These are phyloP conservation scores for Drosophila pandora DNA, from an alignment of 1,140 invertebrate genomes.

Conservation along the genomic window DNA sequence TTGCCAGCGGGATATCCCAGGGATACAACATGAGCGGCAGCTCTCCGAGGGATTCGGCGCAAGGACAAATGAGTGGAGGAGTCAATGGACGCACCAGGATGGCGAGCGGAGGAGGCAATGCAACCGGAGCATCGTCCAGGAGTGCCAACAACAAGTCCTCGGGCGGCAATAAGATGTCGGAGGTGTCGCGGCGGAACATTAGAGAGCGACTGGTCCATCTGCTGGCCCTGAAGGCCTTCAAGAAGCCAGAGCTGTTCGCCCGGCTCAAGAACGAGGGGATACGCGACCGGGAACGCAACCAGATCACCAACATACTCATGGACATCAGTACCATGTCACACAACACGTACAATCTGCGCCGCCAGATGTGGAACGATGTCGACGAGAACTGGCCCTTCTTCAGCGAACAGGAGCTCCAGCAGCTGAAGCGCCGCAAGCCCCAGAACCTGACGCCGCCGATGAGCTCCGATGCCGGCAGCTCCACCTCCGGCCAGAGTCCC, in stretches of 20 bases:
- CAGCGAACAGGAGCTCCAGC: slow-evolving; percentile 93
- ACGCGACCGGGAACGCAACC: slow-evolving; percentile 91
- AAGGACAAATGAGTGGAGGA: slow-evolving; percentile 14
- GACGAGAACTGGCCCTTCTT: slow-evolving; percentile 97
- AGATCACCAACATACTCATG: slow-evolving; percentile 90
- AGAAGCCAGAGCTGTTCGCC: slow-evolving; percentile 94
- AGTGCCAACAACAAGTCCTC: slow-evolving; percentile 65
- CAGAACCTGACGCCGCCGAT: slow-evolving; percentile 94
- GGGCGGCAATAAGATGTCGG: slow-evolving; percentile 64
- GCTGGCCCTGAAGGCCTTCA: slow-evolving; percentile 95
- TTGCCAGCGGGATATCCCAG: slow-evolving; percentile 83
- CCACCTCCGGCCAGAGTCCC: slow-evolving; percentile 87
- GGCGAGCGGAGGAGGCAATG: slow-evolving; percentile 40
- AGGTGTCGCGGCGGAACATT: slow-evolving; percentile 73
- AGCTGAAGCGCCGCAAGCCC: slow-evolving; percentile 94
- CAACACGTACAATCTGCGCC: slow-evolving; percentile 93
- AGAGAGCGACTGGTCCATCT: slow-evolving; percentile 95
- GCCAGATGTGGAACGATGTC: slow-evolving; percentile 95
- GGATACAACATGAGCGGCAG: slow-evolving; percentile 73
- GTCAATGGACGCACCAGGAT: slow-evolving; percentile 64
- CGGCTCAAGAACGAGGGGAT: slow-evolving; percentile 93
- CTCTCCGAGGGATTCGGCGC: slow-evolving; percentile 55
- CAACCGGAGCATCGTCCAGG: slow-evolving; percentile 35
- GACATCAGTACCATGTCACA: slow-evolving; percentile 90
- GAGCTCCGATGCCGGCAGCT: slow-evolving; percentile 89